phyloP scores from a whole-genome alignment of 2,113 vertebrate species.

The Neodontobutis hainanensis region DNA sequence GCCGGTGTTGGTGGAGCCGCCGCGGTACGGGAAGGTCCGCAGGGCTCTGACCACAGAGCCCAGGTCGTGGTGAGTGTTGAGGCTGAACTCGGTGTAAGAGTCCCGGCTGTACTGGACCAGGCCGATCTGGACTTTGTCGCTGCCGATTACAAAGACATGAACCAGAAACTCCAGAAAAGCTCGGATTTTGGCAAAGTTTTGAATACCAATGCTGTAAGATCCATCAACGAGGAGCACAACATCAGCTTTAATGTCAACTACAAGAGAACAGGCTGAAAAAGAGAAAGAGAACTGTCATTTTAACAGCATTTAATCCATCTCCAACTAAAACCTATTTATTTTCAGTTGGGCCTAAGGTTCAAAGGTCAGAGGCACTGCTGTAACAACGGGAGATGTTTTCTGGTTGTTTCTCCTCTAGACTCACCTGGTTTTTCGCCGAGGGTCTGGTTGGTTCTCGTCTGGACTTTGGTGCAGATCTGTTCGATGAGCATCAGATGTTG shows the following conservation, averaged over 20 bases:
- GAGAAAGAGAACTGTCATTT: no score
- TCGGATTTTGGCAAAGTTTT: constrained; percentile 95
- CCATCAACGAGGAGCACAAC: constrained; percentile 97
- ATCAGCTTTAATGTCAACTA: constrained; percentile 94
- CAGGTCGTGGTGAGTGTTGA: constrained; percentile 87
- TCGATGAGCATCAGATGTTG: no score
- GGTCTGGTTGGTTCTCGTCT: no score
- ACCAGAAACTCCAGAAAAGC: constrained; percentile 94
- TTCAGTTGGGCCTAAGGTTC: no score
- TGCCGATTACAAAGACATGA: constrained; percentile 92
- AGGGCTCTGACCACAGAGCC: constrained; percentile 88
- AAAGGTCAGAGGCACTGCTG: no score
- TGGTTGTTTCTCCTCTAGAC: no score
- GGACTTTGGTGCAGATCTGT: no score
- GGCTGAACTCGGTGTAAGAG: constrained; percentile 91
- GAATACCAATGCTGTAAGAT: constrained; percentile 97
- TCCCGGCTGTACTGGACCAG: constrained; percentile 98
- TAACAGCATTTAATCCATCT: no score
- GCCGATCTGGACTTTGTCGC: constrained; percentile 92
- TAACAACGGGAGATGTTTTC: no score
- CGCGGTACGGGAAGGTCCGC: constrained; percentile 93
- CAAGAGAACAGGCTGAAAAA: constrained; percentile 89
- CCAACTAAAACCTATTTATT: no score
- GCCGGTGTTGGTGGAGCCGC: constrained; percentile 98
- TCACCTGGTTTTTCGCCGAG: no score